phyloP scores from a whole-genome alignment of 2,797 vertebrate genomes.

The Gastrophryne carolinensis region DNA sequence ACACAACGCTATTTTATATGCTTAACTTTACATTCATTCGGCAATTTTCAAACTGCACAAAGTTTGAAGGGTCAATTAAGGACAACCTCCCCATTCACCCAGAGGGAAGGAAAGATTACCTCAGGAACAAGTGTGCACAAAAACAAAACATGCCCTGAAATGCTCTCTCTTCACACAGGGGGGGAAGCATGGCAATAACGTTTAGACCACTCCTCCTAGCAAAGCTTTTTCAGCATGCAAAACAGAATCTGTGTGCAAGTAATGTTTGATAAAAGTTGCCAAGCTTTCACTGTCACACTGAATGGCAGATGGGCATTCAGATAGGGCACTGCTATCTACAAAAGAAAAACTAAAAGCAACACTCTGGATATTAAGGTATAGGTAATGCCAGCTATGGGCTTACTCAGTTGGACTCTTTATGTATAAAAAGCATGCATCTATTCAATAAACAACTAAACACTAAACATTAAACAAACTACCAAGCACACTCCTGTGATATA shows the following conservation, averaged over 20 bases:
- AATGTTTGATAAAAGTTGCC: constrained; percentile 18
- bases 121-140: constrained; percentile 51
- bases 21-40: constrained; percentile 21
- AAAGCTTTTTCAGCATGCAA: constrained; percentile 24
- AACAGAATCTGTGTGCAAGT: constrained; percentile 2
- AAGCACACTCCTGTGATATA: too few relatives aligned
- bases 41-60: constrained; percentile 33
- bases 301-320: background rate
- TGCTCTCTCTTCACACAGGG: constrained; percentile 40
- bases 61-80: constrained; percentile 41
- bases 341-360: background rate
- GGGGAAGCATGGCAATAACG: constrained; percentile 31
- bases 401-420: too few relatives aligned
- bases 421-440: too few relatives aligned
- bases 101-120: constrained; percentile 47
- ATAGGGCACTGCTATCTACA: background rate
- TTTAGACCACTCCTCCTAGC: constrained; percentile 29
- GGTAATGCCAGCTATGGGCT: too few relatives aligned
- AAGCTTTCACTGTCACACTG: background rate
- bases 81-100: constrained; percentile 40
- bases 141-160: constrained; percentile 52
- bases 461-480: too few relatives aligned
- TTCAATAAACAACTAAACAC: too few relatives aligned
- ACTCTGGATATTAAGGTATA: too few relatives aligned
- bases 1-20: constrained; percentile 5